Conservation (phyloP, 2,888 invertebrate species). For the Nomada lathburiana region DNA sequence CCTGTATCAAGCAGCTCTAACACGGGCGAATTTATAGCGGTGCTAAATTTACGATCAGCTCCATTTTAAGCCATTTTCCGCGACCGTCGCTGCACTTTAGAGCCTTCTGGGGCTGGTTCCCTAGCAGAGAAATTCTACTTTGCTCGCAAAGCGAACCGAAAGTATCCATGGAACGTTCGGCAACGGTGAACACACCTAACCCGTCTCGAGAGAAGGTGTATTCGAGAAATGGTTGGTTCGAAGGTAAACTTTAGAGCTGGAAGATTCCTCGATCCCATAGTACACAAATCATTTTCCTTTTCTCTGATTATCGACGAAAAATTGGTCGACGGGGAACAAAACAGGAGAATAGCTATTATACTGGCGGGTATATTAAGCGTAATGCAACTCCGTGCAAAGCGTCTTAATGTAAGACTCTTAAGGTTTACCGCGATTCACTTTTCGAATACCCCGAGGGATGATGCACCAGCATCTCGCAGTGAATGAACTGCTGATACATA, state of each 20-base stretch:
- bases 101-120: constrained; percentile 4
- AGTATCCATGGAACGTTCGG: constrained; percentile 29
- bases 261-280: neutral
- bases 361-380: neutral
- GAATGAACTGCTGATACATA: neutral
- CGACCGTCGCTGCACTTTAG: constrained; percentile 7
- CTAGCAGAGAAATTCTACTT: constrained; percentile 15
- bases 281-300: neutral
- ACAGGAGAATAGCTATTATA: neutral
- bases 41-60: constrained; percentile 35
- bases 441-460: constrained; percentile 2
- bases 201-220: neutral
- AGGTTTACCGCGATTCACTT: constrained; percentile 18
- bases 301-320: neutral
- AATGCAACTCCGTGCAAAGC: constrained; percentile 21
- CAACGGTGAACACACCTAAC: constrained; percentile 24
- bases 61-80: constrained; percentile 32
- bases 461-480: neutral
- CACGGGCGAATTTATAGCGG: constrained; percentile 19
- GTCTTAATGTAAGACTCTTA: constrained; percentile 44
- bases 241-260: neutral
- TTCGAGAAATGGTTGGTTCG: neutral
- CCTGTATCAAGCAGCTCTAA: constrained; percentile 16
- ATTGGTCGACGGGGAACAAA: neutral
- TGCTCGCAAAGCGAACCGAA: constrained; percentile 28